Conservation (phyloP, 2,888 invertebrate species). For the Camponotus fellah region DNA sequence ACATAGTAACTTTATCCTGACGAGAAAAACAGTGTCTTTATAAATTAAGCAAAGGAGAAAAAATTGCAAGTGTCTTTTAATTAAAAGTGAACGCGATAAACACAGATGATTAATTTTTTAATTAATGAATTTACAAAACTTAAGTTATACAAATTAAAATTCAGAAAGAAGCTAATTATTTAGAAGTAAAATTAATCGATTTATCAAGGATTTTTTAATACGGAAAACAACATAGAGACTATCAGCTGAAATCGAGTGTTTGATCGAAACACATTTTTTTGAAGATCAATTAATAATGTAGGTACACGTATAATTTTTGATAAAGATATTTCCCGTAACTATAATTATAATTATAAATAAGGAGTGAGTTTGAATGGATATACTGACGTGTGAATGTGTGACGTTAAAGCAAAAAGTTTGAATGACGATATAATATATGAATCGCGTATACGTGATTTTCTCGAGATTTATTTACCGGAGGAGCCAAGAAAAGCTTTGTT, state of each 20-base stretch:
- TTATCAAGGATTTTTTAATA: background rate
- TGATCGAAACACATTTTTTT: background rate
- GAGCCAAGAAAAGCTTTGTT: slow-evolving; percentile 74
- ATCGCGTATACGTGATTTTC: slow-evolving; percentile 51
- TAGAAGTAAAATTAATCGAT: slow-evolving; percentile 1
- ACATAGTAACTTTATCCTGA: background rate
- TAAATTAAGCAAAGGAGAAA: background rate
- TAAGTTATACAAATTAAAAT: background rate
- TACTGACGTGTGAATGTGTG: too few relatives aligned
- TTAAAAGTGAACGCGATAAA: slow-evolving; percentile 3
- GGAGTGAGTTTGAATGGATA: background rate
- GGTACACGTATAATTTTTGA: background rate
- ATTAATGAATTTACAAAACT: background rate
- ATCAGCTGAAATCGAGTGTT: background rate
- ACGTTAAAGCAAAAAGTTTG: slow-evolving; percentile 22
- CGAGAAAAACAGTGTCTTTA: slow-evolving; percentile 16
- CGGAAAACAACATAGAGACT: background rate
- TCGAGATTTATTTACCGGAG: slow-evolving; percentile 66
- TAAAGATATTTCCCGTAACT: background rate
- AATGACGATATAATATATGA: slow-evolving; percentile 29
- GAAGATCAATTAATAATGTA: slow-evolving; percentile 31
- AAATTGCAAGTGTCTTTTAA: background rate
- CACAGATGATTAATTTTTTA: slow-evolving; percentile 16
- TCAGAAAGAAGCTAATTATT: background rate
- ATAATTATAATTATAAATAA: background rate